Evolutionary conservation across 2,113 vertebrate species (phyloP).

Genomic region (Blennius ocellaris): DNA sequence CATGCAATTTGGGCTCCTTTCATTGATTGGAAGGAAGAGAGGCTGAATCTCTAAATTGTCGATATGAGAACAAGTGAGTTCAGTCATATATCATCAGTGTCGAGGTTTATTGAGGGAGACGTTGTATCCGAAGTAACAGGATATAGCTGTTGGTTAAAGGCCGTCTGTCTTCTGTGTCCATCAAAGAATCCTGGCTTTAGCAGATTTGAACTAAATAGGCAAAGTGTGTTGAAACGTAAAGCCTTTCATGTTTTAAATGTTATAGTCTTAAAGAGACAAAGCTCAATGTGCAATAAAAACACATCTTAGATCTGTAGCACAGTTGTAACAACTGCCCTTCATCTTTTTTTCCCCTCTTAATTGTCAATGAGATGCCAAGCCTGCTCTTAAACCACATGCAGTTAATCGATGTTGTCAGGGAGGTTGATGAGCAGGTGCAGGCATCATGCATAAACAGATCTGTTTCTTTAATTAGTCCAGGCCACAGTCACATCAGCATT

Average conservation of each 20-base stretch:
- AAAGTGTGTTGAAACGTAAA: neutral
- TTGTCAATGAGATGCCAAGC: slow-evolving; percentile 50
- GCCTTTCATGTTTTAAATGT: neutral
- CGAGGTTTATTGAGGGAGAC: neutral
- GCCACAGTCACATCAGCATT: slow-evolving; percentile 24
- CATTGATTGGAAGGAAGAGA: too few relatives aligned
- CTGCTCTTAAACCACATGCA: slow-evolving; percentile 30
- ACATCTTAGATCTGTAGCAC: slow-evolving; percentile 8
- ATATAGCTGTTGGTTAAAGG: neutral
- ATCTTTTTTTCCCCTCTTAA: slow-evolving; percentile 23
- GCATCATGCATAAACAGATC: slow-evolving; percentile 32
- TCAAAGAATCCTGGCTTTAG: neutral
- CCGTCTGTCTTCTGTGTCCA: neutral
- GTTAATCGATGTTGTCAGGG: slow-evolving; percentile 62
- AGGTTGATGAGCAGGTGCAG: slow-evolving; percentile 61
- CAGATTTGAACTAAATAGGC: neutral
- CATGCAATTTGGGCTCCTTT: too few relatives aligned
- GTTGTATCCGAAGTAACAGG: neutral
- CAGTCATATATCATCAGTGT: neutral
- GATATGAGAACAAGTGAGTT: neutral
- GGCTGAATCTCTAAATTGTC: too few relatives aligned
- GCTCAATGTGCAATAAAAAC: neutral
- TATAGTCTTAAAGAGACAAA: neutral
- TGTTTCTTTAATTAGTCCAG: slow-evolving; percentile 54
- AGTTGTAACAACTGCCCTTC: slow-evolving; percentile 15